phyloP scores from a whole-genome alignment of 1,140 invertebrate genomes.

The Episyrphus balteatus region DNA sequence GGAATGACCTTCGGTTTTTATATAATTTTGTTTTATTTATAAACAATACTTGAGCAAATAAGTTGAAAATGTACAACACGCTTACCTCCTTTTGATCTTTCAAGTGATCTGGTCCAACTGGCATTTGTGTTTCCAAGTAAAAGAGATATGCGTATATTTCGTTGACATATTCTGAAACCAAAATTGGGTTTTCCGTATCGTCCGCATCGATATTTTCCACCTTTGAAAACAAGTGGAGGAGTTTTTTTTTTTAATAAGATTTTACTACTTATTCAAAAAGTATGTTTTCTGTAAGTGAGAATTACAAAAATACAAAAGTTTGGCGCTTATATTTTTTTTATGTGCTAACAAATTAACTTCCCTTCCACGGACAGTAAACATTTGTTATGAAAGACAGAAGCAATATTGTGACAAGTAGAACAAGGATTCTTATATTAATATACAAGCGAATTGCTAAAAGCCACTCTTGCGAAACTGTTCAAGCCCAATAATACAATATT shows the following conservation, averaged over 20 bases:
- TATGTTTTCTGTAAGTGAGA: not conserved
- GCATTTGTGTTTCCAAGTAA: slow-evolving; percentile 49
- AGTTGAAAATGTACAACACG: not conserved
- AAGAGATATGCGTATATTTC: slow-evolving; percentile 71
- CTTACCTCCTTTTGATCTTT: slow-evolving; percentile 42
- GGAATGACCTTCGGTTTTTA: slow-evolving; percentile 45
- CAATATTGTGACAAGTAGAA: too few relatives aligned
- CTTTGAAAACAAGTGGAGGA: too few relatives aligned
- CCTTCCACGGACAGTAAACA: too few relatives aligned
- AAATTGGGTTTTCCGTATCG: slow-evolving; percentile 57
- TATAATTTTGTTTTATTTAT: not conserved
- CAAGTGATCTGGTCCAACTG: slow-evolving; percentile 48
- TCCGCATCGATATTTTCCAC: slow-evolving; percentile 61
- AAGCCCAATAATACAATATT: too few relatives aligned
- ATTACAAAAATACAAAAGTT: not conserved
- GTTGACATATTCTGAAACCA: slow-evolving; percentile 69
- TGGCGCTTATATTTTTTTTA: too few relatives aligned
- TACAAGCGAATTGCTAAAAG: too few relatives aligned
- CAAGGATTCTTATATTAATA: too few relatives aligned
- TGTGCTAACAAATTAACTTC: too few relatives aligned
- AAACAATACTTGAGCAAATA: not conserved
- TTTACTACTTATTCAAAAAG: not conserved
- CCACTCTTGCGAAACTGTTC: too few relatives aligned
- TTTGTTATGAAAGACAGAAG: too few relatives aligned
- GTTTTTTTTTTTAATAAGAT: too few relatives aligned